Percentiles rank a stretch among this genome's conserved stretches.
Evolutionary conservation across 2,113 vertebrate species (phyloP).

Genomic region (Gobio gobio): DNA sequence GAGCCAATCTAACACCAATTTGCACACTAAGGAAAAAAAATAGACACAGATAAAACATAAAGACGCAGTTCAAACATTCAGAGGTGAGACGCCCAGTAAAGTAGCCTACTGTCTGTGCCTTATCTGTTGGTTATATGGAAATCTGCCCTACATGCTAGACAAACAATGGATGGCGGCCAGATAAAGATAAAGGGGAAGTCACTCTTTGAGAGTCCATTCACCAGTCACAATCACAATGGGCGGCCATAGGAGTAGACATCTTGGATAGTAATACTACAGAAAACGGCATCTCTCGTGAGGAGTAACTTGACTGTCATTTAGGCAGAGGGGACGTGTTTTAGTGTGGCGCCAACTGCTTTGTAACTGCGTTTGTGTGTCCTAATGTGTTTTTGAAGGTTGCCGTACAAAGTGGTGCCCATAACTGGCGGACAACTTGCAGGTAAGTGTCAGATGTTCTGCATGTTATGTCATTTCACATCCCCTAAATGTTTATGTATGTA

Average conservation of each 20-base stretch:
- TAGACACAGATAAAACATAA: background rate
- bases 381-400: slow-evolving; percentile 82
- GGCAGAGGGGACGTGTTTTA: slow-evolving; percentile 31
- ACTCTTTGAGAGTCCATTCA: slow-evolving; percentile 17
- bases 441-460: slow-evolving; percentile 64
- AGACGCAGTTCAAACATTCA: background rate
- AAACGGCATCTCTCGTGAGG: background rate
- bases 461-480: background rate
- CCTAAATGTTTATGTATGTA: background rate
- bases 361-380: slow-evolving; percentile 43
- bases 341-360: slow-evolving; percentile 27
- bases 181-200: slow-evolving; percentile 38
- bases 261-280: slow-evolving; percentile 11
- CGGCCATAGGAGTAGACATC: background rate
- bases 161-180: slow-evolving; percentile 28
- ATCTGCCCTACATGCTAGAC: slow-evolving; percentile 13
- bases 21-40: background rate
- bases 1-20: background rate
- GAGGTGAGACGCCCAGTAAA: background rate
- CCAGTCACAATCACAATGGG: background rate
- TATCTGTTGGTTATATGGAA: slow-evolving; percentile 34
- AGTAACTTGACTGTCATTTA: background rate
- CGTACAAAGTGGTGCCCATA: slow-evolving; percentile 86
- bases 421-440: slow-evolving; percentile 81
- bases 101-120: background rate